Conservation (phyloP, 2,888 invertebrate species). For the Micropterix aruncella region DNA sequence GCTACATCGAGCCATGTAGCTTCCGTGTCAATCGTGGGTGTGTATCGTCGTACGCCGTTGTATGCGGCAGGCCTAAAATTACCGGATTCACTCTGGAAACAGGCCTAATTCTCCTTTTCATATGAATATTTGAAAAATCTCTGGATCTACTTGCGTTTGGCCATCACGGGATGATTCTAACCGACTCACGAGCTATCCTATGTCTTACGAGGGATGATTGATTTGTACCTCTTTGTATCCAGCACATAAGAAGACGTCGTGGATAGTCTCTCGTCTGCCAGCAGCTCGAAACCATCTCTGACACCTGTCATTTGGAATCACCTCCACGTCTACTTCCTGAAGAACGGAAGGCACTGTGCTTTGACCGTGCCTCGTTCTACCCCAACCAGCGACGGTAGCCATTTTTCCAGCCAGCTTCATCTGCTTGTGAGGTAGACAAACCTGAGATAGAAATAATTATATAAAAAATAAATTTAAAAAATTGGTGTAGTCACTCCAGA, state of each 20-base stretch:
- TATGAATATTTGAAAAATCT: no score
- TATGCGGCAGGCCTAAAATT: no score
- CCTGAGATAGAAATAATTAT: conserved; percentile 28
- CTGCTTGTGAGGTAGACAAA: conserved; percentile 70
- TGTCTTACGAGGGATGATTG: no score
- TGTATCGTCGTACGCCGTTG: no score
- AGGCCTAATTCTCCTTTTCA: no score
- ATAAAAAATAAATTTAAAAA: not conserved
- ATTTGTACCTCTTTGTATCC: conserved; percentile 88
- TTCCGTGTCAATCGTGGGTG: no score
- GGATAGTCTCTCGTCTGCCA: conserved; percentile 80
- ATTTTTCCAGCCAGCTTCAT: conserved; percentile 73
- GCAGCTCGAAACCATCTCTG: conserved; percentile 89
- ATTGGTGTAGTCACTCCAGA: no score
- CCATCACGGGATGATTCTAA: no score
- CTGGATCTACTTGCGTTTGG: no score
- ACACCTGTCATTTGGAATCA: conserved; percentile 80
- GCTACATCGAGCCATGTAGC: no score
- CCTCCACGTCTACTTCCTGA: conserved; percentile 73
- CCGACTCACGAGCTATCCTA: no score
- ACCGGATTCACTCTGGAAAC: no score
- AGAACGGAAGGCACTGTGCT: conserved; percentile 77
- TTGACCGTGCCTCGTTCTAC: conserved; percentile 77
- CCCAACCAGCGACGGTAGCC: conserved; percentile 91
- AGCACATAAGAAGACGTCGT: conserved; percentile 85